Base-by-base conservation (phyloP, 2,888 invertebrate genomes). In the Drosophila cyrtoloma region DNA sequence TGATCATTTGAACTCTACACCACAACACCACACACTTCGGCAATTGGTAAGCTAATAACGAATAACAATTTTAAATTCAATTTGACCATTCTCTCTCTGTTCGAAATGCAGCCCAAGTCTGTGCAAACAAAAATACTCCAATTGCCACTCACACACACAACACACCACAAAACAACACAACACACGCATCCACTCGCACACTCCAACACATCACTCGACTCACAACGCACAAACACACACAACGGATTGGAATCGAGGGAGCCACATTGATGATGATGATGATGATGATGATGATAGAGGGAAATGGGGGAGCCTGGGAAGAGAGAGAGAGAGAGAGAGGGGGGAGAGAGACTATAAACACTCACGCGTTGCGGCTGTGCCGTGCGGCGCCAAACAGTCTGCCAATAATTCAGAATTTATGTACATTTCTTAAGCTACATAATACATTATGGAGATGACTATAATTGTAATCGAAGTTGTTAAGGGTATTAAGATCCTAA, bases 391-490 rank as follows among this genome's bases (percentile, higher is more conserved):
- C 67, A 57, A 73, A 82, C 80, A 81, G 74, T 82, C 83, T 81
- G 79, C 86, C 90, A 88, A 84, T 77, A 77, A 82, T 84, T 80
- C 75, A 79, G 86, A 88, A 88, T 79, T 81, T 81, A 86, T 86
- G 81, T 76, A 83, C 64, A 81, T 77, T 77, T 87, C 57, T 71
- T 80, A 77, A 78, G 77, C 70, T 77, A 75, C 71, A 72, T 71
- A 77, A 79, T 47, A 47, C 42, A 71, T 62, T 60, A 67, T 70
- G 75, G 39, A 82, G 57, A 80, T 77, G 70, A 85, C 75, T 75
- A 74, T 68, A 57, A 57, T 51, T 81, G 70, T 83, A 83, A 83
- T 53, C 69, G 60, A 86, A 79, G 86, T 84, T 83, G 82, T 79
- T 76, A 74, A 67, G 68, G 71, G 67, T 79, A 70, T 71, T 53